Evolutionary conservation across 2,113 vertebrate species (phyloP).

Genomic region (Alectura lathami): DNA sequence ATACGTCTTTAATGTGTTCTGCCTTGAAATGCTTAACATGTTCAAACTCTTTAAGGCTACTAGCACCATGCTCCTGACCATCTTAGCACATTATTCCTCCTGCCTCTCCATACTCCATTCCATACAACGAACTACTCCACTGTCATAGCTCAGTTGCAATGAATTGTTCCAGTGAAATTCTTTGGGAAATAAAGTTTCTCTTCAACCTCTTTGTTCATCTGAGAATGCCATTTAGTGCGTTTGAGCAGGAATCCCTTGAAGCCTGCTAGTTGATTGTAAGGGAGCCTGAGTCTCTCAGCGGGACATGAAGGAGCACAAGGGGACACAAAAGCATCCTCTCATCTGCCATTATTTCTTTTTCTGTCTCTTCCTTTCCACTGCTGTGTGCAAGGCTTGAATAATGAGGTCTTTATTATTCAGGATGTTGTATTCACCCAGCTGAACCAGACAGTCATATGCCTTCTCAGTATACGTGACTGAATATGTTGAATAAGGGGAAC

Average conservation of each 20-base stretch:
- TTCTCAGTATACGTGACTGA: conserved; percentile 72
- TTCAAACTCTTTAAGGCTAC: not conserved
- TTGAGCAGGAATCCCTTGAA: not conserved
- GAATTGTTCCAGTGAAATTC: conserved; percentile 27
- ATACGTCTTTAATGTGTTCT: conserved; percentile 38
- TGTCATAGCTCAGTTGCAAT: not conserved
- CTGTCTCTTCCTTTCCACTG: conserved; percentile 59
- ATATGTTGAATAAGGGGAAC: conserved; percentile 74
- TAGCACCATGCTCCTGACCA: not conserved
- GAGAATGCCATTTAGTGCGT: not conserved
- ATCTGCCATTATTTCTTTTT: conserved; percentile 15
- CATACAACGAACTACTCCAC: not conserved
- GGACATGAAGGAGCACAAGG: not conserved
- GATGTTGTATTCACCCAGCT: conserved; percentile 77
- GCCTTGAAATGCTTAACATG: not conserved
- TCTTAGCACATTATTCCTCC: not conserved
- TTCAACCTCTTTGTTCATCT: not conserved
- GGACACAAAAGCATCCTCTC: not conserved
- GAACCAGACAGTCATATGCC: conserved; percentile 68
- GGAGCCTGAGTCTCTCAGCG: not conserved
- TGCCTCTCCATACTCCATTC: not conserved
- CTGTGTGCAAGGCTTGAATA: conserved; percentile 49
- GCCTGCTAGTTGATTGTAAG: not conserved
- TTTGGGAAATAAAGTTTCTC: not conserved
- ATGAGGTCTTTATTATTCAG: conserved; percentile 73